These are phyloP conservation scores for Andrena chrysosceles DNA, from an alignment of 2,888 invertebrate genomes.

Conservation along the genomic window DNA sequence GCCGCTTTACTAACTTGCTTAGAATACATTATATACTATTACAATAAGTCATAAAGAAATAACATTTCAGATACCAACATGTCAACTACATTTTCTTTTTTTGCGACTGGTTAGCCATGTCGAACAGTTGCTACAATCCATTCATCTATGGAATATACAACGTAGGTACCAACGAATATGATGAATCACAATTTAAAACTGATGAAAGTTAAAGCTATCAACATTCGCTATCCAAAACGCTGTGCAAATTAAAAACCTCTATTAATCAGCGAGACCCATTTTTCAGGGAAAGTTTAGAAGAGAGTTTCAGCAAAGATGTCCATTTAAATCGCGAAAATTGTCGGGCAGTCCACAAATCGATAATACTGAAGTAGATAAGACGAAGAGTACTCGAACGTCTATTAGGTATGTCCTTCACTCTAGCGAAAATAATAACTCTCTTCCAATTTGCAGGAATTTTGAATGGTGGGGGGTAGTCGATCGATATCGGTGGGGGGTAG, in stretches of 20 bases:
- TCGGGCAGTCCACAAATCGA: constrained; percentile 75
- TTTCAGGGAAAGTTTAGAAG: constrained; percentile 91
- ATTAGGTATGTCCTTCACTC: constrained; percentile 74
- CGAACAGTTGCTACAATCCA: constrained; percentile 95
- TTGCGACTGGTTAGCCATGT: constrained; percentile 95
- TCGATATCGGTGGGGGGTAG: no score
- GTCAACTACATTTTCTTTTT: constrained; percentile 95
- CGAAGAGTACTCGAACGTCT: constrained; percentile 76
- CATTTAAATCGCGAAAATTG: constrained; percentile 85
- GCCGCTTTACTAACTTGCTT: no score
- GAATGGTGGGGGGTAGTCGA: no score
- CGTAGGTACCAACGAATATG: constrained; percentile 86
- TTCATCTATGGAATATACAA: constrained; percentile 96
- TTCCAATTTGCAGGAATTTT: not conserved
- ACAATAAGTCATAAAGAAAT: constrained; percentile 4
- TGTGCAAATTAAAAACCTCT: not conserved
- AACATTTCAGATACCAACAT: constrained; percentile 88
- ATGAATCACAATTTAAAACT: not conserved
- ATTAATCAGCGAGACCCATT: not conserved
- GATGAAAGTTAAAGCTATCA: no score
- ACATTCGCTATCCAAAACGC: no score
- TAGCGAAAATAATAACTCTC: not conserved
- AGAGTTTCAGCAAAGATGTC: constrained; percentile 90
- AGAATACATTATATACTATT: not conserved
- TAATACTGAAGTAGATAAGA: constrained; percentile 78